Evolutionary conservation across 2,797 vertebrate species (phyloP).

Genomic region (Trachurus trachurus): DNA sequence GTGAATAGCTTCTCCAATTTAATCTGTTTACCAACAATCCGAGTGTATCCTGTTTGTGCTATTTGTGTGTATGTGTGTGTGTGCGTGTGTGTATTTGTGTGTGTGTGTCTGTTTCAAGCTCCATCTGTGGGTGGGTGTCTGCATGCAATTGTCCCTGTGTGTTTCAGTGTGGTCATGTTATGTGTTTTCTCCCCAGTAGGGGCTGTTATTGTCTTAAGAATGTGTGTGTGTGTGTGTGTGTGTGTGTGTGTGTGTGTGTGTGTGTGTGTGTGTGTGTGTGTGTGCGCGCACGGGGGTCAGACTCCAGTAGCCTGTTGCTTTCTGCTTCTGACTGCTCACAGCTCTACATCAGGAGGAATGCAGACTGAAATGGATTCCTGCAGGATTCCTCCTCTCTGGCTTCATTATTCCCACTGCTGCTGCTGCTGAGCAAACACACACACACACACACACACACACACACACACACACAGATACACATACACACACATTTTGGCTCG

Average conservation of each 20-base stretch:
- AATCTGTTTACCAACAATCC: constrained; percentile 76
- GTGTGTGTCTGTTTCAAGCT: constrained; percentile 19
- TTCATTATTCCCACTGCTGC: constrained; percentile 70
- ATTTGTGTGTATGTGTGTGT: constrained; percentile 41
- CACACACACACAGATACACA: constrained; percentile 18
- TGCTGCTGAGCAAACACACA: constrained; percentile 37
- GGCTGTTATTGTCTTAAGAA: constrained; percentile 78
- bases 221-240: constrained; percentile 42
- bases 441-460: constrained; percentile 30
- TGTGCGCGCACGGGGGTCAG: constrained; percentile 37
- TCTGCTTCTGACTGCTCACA: constrained; percentile 62
- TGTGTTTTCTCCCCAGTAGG: constrained; percentile 73
- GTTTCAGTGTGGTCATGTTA: constrained; percentile 53
- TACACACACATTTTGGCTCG: constrained; percentile 22
- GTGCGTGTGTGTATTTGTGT: constrained; percentile 43
- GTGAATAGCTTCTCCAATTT: constrained; percentile 62
- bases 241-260: constrained; percentile 22
- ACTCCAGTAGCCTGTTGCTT: constrained; percentile 81
- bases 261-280: not conserved
- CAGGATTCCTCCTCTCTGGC: constrained; percentile 70
- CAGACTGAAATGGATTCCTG: constrained; percentile 74
- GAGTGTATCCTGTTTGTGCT: constrained; percentile 52
- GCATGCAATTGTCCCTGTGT: constrained; percentile 39
- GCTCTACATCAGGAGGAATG: constrained; percentile 74
- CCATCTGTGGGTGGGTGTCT: constrained; percentile 50